phyloP scores from a whole-genome alignment of 2,888 invertebrate genomes.

The Latrodectus elegans region DNA sequence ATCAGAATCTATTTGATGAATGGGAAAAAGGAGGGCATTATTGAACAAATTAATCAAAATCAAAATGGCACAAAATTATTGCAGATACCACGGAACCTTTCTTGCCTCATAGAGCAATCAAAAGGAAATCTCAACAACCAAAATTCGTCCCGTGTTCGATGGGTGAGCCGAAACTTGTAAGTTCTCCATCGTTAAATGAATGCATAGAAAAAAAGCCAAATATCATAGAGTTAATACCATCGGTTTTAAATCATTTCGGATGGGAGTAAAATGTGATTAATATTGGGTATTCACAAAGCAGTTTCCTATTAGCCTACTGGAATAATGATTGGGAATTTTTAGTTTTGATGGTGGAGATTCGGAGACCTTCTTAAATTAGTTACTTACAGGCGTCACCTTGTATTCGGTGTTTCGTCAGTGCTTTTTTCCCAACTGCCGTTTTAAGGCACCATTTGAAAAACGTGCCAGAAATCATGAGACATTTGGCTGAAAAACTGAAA shows the following conservation, averaged over 20 bases:
- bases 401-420: slow-evolving; percentile 7
- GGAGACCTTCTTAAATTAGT: neutral
- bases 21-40: slow-evolving; percentile 10
- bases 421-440: neutral
- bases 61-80: no score
- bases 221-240: slow-evolving; percentile 6
- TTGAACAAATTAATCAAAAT: no score
- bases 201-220: neutral
- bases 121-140: neutral
- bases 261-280: neutral
- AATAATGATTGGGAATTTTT: neutral
- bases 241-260: neutral
- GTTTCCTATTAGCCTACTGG: slow-evolving; percentile 1
- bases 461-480: neutral
- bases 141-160: neutral
- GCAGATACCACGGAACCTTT: no score
- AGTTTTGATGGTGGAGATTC: slow-evolving; percentile 3
- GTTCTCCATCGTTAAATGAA: neutral
- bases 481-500: neutral
- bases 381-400: neutral
- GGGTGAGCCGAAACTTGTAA: neutral
- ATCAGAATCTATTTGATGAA: neutral
- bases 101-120: no score
- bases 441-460: slow-evolving; percentile 1
- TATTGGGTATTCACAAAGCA: slow-evolving; percentile 1